A percentile compares a stretch with the other conserved stretches of the same genome.
Conservation (phyloP, 2,113 vertebrate genomes). For the Sphaerodactylus townsendi region DNA sequence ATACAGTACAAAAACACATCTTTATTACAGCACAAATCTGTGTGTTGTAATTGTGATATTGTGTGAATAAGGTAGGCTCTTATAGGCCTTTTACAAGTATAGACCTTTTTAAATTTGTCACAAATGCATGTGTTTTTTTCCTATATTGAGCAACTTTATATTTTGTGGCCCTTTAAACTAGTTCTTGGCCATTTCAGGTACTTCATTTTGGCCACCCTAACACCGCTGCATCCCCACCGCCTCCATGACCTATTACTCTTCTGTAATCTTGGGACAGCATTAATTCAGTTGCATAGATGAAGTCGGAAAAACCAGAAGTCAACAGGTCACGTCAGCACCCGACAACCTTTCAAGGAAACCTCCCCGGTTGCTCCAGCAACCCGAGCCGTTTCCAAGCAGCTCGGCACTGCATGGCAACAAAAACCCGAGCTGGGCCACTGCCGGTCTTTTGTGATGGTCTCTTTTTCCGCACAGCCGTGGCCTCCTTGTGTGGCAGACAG, state of each 20-base stretch:
- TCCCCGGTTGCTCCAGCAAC: slow-evolving; percentile 9
- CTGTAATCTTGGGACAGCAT: neutral
- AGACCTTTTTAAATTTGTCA: too few relatives aligned
- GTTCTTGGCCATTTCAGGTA: too few relatives aligned
- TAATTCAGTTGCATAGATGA: neutral
- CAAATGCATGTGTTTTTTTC: too few relatives aligned
- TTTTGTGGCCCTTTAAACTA: too few relatives aligned
- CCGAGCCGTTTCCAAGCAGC: slow-evolving; percentile 3
- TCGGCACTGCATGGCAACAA: slow-evolving; percentile 2
- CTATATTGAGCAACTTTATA: too few relatives aligned
- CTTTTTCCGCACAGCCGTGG: slow-evolving; percentile 39
- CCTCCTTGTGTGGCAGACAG: slow-evolving; percentile 53
- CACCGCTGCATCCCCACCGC: too few relatives aligned
- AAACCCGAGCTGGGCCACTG: neutral
- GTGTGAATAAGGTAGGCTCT: too few relatives aligned
- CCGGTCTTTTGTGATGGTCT: slow-evolving; percentile 44
- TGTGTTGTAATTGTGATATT: too few relatives aligned
- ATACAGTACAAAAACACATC: too few relatives aligned
- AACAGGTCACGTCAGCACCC: neutral
- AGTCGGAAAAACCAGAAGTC: neutral
- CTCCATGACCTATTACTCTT: neutral
- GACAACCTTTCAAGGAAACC: neutral
- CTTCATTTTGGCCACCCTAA: too few relatives aligned
- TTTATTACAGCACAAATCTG: too few relatives aligned
- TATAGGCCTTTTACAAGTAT: too few relatives aligned